phyloP scores from a whole-genome alignment of 1,140 invertebrate genomes.

The Samia ricini region DNA sequence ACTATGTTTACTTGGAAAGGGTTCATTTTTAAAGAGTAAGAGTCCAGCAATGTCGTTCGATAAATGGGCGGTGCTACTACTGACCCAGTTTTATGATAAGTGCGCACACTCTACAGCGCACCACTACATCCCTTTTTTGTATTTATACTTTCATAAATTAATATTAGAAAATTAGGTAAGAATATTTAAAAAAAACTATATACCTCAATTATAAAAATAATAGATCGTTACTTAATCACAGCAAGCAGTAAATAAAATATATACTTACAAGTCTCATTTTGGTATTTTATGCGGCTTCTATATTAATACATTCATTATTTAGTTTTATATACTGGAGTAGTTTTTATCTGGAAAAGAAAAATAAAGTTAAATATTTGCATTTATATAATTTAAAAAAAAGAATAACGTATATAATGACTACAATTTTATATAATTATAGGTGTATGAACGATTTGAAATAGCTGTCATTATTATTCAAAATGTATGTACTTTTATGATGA shows the following conservation, averaged over 20 bases:
- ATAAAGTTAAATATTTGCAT: conserved; percentile 11
- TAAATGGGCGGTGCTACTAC: conserved; percentile 74
- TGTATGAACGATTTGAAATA: no score
- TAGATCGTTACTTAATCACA: background rate
- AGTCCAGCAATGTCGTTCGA: conserved; percentile 53
- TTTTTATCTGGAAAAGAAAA: conserved; percentile 52
- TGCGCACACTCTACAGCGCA: conserved; percentile 73
- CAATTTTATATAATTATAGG: no score
- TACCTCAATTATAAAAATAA: background rate
- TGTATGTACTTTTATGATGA: no score
- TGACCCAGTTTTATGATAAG: conserved; percentile 71
- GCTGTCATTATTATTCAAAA: no score
- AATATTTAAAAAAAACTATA: background rate
- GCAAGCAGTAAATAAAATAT: conserved; percentile 7
- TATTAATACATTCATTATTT: conserved; percentile 36
- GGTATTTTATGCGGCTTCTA: conserved; percentile 33
- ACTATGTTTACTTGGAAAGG: conserved; percentile 44
- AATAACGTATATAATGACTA: no score
- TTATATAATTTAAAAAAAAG: no score
- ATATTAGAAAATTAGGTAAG: background rate
- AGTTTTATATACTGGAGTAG: conserved; percentile 31
- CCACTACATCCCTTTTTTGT: conserved; percentile 58
- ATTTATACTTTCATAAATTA: conserved; percentile 59
- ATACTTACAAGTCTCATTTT: conserved; percentile 69
- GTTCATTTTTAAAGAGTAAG: conserved; percentile 52